Evolutionary conservation across 2,797 vertebrate genomes (phyloP).

Genomic region (Gymnoscopelus microlampas): DNA sequence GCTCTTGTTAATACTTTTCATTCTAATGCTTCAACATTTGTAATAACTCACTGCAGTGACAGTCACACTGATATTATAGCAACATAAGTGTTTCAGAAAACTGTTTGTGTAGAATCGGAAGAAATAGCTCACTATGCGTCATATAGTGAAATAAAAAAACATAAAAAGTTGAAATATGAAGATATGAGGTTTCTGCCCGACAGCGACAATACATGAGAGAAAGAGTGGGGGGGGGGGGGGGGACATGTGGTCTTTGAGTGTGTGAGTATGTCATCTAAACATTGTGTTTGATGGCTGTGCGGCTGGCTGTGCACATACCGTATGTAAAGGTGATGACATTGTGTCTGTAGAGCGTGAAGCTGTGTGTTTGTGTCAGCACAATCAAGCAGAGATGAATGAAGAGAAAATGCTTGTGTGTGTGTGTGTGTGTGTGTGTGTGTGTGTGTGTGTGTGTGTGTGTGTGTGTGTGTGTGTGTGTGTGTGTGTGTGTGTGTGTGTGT

Average conservation of each 20-base stretch:
- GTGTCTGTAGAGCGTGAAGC: slow-evolving; percentile 30
- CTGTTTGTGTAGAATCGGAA: too few species aligned
- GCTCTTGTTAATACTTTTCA: too few species aligned
- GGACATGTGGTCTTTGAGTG: slow-evolving; percentile 22
- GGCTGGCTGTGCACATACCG: slow-evolving; percentile 1
- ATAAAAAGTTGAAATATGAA: too few species aligned
- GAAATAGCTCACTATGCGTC: too few species aligned
- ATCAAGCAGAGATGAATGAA: slow-evolving; percentile 48
- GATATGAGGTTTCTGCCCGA: slow-evolving; percentile 16
- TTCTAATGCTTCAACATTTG: too few species aligned
- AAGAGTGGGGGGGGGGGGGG: slow-evolving; percentile 3
- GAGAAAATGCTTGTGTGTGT: slow-evolving; percentile 35
- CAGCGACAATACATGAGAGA: slow-evolving; percentile 1
- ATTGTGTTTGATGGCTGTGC: slow-evolving; percentile 56
- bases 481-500: not conserved
- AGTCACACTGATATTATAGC: too few species aligned
- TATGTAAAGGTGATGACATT: slow-evolving; percentile 55
- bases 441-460: not conserved
- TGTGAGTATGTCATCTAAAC: slow-evolving; percentile 49
- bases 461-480: slow-evolving; percentile 5
- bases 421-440: not conserved
- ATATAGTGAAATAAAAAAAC: too few species aligned
- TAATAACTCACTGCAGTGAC: too few species aligned
- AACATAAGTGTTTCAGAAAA: too few species aligned
- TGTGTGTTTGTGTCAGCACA: slow-evolving; percentile 58